A percentile compares a stretch with the other conserved stretches of the same genome.
These are phyloP conservation scores for Panonychus citri DNA, from an alignment of 1,140 invertebrate species.

Conservation along the genomic window DNA sequence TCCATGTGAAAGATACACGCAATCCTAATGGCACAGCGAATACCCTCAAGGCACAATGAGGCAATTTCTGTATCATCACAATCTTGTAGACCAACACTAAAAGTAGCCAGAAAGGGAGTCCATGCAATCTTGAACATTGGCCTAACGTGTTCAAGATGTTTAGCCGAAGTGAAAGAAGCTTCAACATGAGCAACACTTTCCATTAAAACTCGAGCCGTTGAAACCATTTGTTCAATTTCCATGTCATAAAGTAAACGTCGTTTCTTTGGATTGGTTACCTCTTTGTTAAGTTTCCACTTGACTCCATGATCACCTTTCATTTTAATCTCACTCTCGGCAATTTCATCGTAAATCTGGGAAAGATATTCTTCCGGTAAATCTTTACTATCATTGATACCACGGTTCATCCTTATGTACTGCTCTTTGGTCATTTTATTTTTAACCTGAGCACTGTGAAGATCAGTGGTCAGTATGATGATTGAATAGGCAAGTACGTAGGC, in stretches of 20 bases:
- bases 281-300: constrained; percentile 28
- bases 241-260: constrained; percentile 80
- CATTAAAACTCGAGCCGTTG: constrained; percentile 91
- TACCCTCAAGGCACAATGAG: constrained; percentile 72
- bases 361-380: constrained; percentile 93
- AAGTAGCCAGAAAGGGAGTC: constrained; percentile 94
- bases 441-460: constrained; percentile 90
- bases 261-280: constrained; percentile 45
- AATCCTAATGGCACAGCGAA: constrained; percentile 87
- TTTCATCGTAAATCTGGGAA: constrained; percentile 94
- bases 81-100: constrained; percentile 89
- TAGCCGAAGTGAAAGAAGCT: constrained; percentile 83
- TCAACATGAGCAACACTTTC: constrained; percentile 94
- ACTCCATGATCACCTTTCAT: constrained; percentile 67
- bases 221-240: constrained; percentile 94
- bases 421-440: constrained; percentile 99
- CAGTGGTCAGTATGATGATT: constrained; percentile 98
- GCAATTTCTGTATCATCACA: constrained; percentile 78
- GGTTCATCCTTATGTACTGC: constrained; percentile 92
- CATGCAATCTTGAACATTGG: constrained; percentile 98
- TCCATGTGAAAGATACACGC: constrained; percentile 79
- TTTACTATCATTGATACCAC: constrained; percentile 91
- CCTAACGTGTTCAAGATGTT: constrained; percentile 87
- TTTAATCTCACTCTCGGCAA: constrained; percentile 95
- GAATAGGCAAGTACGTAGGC: constrained; percentile 96